These are phyloP conservation scores for Rotaria socialis DNA, from an alignment of 2,888 invertebrate genomes.

Conservation along the genomic window DNA sequence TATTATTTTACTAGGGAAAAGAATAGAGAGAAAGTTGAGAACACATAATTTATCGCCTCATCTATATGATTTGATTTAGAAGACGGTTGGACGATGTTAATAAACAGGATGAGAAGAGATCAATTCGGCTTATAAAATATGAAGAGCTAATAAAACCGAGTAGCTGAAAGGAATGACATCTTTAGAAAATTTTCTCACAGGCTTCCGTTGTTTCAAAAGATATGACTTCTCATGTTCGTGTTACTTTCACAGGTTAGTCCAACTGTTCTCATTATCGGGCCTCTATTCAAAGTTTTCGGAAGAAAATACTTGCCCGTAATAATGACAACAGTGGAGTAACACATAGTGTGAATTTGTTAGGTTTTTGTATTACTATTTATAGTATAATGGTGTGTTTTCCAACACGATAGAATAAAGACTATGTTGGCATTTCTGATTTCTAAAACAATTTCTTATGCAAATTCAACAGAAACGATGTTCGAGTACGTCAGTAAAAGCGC, in stretches of 20 bases:
- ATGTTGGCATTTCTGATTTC: too few species aligned
- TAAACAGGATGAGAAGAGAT: not conserved
- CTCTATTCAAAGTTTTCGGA: not conserved
- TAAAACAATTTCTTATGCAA: too few species aligned
- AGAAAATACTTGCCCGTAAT: not conserved
- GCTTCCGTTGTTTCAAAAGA: not conserved
- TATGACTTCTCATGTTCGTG: not conserved
- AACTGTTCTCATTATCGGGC: not conserved
- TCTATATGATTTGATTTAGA: slow-evolving; percentile 18
- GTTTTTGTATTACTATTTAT: too few species aligned
- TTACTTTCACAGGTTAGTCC: not conserved
- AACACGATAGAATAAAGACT: too few species aligned
- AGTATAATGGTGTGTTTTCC: too few species aligned
- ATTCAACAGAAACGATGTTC: too few species aligned
- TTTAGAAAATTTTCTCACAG: not conserved
- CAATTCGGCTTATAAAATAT: not conserved
- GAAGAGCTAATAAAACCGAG: not conserved
- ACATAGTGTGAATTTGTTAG: too few species aligned
- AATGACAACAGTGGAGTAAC: too few species aligned
- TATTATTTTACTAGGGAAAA: not conserved
- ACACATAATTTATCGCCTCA: not conserved
- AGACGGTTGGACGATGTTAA: not conserved
- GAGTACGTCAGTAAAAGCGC: too few species aligned
- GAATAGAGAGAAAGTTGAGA: not conserved
- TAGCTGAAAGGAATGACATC: not conserved